Percentiles rank a stretch among this genome's conserved stretches.
Evolutionary conservation across 2,888 invertebrate species (phyloP).

Genomic region (Xestia xanthographa): DNA sequence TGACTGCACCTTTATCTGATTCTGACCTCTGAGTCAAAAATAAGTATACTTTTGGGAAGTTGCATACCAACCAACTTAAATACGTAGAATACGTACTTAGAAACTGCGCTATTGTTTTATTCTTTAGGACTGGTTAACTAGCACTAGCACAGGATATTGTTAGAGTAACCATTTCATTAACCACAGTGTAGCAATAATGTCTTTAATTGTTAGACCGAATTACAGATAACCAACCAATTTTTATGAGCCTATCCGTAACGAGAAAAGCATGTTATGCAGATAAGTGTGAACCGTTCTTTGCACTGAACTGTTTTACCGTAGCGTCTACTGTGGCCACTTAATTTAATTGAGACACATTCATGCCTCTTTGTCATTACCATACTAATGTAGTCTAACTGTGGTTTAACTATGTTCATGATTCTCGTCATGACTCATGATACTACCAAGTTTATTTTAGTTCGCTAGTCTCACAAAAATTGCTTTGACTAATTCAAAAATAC

Average conservation of each 20-base stretch:
- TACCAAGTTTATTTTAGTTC: conserved; percentile 13
- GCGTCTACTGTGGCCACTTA: conserved; percentile 39
- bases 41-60: conserved; percentile 1
- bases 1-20: conserved; percentile 30
- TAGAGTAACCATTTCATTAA: background rate
- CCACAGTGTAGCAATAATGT: conserved; percentile 13
- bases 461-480: background rate
- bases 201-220: background rate
- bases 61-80: background rate
- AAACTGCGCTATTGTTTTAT: background rate
- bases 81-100: background rate
- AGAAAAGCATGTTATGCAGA: conserved; percentile 52
- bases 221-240: conserved; percentile 22
- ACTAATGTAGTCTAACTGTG: conserved; percentile 61
- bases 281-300: conserved; percentile 34
- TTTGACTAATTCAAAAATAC: background rate
- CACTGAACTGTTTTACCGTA: conserved; percentile 34
- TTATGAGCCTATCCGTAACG: conserved; percentile 41
- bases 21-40: conserved; percentile 22
- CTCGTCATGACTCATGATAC: conserved; percentile 35
- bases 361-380: conserved; percentile 51
- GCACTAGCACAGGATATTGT: background rate
- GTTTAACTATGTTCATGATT: conserved; percentile 36
- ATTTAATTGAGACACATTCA: conserved; percentile 61
- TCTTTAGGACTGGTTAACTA: background rate